Evolutionary conservation across 2,888 invertebrate species (phyloP), one percentile per base, ranked within the genome.

Genomic region (Torymus auratus): DNA sequence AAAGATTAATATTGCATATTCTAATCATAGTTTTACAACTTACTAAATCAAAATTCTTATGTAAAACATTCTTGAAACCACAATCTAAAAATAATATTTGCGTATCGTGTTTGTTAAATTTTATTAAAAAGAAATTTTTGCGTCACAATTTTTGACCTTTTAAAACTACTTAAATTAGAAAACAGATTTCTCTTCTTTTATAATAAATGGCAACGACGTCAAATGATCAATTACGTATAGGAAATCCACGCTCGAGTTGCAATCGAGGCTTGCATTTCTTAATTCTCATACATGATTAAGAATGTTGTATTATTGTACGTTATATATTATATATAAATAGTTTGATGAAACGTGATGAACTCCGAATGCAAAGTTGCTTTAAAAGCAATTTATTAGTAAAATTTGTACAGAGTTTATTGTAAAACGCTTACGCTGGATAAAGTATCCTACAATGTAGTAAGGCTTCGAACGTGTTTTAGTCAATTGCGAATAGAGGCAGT

Each of bases 291-390:
- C 56, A 71, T 50, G 28, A 82, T 81, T 80, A 80, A 85, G 83
- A 87, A 86, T 87, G 86, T 85, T 86, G 84, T 86, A 86, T 86
- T 87, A 87, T 86, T 86, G 86, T 85, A 85, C 85, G 85, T 87
- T 87, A 86, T 85, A 85, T 84, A 86, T 82, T 83, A 84, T 78
- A 82, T 84, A 82, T 80, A 82, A 80, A 81, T 83, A 80, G 74
- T 82, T 82, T 85, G 85, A 84, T 86, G 83, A 86, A 86, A 86
- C 83, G 86, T 85, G 85, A 87, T 87, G 85, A 85, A 84, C 84
- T 86, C 87, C 87, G 88, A 87, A 88, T 89, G 88, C 87, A 88
- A 88, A 84, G 85, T 88, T 88, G 86, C 86, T 88, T 88, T 86
- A 83, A 84, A 85, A 82, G 76, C 83, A 84, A 62, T 86, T 85